A percentile compares a stretch with the other conserved stretches of the same genome.
Conservation (phyloP, 1,140 invertebrate genomes). For the Drosophila varians region DNA sequence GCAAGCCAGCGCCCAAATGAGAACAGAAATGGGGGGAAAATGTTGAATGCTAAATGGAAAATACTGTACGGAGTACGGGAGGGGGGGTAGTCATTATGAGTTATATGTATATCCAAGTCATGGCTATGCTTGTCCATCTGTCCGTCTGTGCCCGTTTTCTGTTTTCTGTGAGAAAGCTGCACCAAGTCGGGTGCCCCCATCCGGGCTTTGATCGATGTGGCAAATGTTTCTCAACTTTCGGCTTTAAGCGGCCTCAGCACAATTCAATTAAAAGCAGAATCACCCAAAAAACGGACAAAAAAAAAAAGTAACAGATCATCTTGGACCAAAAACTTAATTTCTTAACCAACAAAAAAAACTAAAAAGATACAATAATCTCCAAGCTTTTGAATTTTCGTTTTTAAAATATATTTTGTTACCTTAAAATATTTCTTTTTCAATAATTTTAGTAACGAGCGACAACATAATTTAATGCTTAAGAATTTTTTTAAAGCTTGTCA, state of each 20-base stretch:
- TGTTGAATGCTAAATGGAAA: not conserved
- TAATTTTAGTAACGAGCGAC: too few species aligned
- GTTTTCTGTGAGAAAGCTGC: conserved; percentile 21
- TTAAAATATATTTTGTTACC: too few species aligned
- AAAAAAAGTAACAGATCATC: too few species aligned
- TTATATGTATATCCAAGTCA: conserved; percentile 45
- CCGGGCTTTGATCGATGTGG: conserved; percentile 58
- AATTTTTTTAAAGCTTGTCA: too few species aligned
- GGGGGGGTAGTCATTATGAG: conserved; percentile 40
- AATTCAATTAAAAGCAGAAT: not conserved
- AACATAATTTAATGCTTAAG: too few species aligned
- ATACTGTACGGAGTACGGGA: too few species aligned
- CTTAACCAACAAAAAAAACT: too few species aligned
- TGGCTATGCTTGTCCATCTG: conserved; percentile 23
- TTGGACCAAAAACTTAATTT: too few species aligned
- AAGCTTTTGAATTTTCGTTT: too few species aligned
- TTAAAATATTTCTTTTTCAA: too few species aligned
- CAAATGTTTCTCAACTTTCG: conserved; percentile 44
- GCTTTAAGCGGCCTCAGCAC: conserved; percentile 3
- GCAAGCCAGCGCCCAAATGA: conserved; percentile 17
- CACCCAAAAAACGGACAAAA: not conserved
- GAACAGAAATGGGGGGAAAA: conserved; percentile 7
- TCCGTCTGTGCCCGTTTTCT: not conserved
- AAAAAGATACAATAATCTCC: too few species aligned
- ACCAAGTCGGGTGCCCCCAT: conserved; percentile 8